A percentile compares a stretch with the other conserved stretches of the same genome.
These are phyloP conservation scores for Teinopalpus imperialis DNA, from an alignment of 2,888 invertebrate species.

Conservation along the genomic window DNA sequence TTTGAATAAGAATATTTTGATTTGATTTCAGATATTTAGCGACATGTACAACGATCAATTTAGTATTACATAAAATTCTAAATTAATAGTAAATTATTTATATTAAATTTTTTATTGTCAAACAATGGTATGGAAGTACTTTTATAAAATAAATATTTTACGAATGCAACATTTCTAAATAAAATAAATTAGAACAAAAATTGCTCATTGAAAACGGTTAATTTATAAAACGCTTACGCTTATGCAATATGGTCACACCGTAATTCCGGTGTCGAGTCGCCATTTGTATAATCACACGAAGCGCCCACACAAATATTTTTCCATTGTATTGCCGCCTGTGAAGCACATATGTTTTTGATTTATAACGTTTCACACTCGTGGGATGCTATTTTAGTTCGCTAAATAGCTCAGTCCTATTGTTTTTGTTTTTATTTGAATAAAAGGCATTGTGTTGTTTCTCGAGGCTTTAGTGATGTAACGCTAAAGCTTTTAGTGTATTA, in stretches of 20 bases:
- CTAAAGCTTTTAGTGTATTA: conserved; percentile 10
- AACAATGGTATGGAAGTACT: no score
- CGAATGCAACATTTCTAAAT: no score
- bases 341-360: conserved; percentile 11
- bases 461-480: background rate
- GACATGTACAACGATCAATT: no score
- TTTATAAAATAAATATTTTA: no score
- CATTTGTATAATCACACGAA: conserved; percentile 15
- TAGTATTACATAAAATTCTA: no score
- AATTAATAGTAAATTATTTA: no score
- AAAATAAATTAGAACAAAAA: no score
- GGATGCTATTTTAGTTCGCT: conserved; percentile 6
- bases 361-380: conserved; percentile 12
- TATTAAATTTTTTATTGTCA: no score
- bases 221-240: conserved; percentile 26
- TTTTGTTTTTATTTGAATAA: conserved; percentile 7
- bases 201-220: no score
- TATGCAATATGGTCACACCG: conserved; percentile 5
- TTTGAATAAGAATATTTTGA: no score
- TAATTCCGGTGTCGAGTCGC: conserved; percentile 23
- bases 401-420: conserved; percentile 15
- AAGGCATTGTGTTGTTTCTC: conserved; percentile 10
- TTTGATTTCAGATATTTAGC: no score
- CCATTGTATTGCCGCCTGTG: conserved; percentile 24
- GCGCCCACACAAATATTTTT: conserved; percentile 29